Conservation (phyloP, 2,888 invertebrate genomes). For the Drosophila stalkeri region DNA sequence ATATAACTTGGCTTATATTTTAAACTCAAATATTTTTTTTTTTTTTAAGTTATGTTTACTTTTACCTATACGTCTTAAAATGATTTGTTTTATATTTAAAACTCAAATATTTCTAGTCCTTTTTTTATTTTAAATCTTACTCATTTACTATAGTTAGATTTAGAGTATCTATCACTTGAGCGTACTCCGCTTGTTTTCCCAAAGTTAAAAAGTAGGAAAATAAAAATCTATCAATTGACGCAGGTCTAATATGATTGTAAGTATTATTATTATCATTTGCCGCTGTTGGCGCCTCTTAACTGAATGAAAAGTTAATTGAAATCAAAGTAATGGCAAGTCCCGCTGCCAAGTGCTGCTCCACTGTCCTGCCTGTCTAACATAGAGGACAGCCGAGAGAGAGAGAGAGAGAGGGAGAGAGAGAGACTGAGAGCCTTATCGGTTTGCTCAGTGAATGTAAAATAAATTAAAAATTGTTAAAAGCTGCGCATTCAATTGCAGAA, state of each 20-base stretch:
- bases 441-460: slow-evolving; percentile 74
- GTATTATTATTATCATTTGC: slow-evolving; percentile 71
- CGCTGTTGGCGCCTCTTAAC: slow-evolving; percentile 45
- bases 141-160: background rate
- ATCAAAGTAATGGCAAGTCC: slow-evolving; percentile 75
- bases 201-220: slow-evolving; percentile 4
- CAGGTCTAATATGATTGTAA: slow-evolving; percentile 68
- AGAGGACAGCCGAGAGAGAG: background rate
- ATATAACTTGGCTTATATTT: too few species aligned
- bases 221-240: slow-evolving; percentile 41
- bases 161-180: background rate
- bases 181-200: background rate
- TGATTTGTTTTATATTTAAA: too few species aligned
- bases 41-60: too few species aligned
- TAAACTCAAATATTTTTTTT: too few species aligned
- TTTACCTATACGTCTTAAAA: too few species aligned
- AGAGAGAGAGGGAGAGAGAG: background rate
- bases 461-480: slow-evolving; percentile 76
- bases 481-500: slow-evolving; percentile 71
- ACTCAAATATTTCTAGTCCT: too few species aligned
- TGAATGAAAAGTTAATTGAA: slow-evolving; percentile 80
- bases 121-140: too few species aligned
- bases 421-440: slow-evolving; percentile 59
- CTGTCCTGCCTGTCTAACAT: background rate
- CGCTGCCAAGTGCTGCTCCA: background rate